These are phyloP conservation scores for Bombyx mandarina DNA, from an alignment of 1,140 invertebrate genomes.

Conservation along the genomic window DNA sequence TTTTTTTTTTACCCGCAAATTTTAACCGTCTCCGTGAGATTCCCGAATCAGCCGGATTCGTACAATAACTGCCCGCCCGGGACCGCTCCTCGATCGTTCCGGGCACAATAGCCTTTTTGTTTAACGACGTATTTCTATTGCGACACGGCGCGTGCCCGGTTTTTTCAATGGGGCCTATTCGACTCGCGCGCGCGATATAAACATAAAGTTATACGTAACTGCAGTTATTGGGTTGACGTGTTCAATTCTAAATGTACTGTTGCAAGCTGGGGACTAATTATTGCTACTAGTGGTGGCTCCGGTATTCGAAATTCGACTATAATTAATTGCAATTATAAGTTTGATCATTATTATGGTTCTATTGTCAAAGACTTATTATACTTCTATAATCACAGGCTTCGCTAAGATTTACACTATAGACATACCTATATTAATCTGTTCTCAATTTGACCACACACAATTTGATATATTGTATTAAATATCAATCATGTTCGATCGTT, in stretches of 20 bases:
- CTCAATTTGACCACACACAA: too few species aligned
- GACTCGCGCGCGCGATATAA: conserved; percentile 15
- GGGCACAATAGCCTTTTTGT: conserved; percentile 50
- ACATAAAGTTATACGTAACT: conserved; percentile 4
- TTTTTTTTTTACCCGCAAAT: conserved; percentile 64
- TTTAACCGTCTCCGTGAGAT: conserved; percentile 57
- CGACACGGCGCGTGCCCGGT: conserved; percentile 36
- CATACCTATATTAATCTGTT: too few species aligned
- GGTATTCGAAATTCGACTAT: too few species aligned
- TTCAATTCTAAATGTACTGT: not conserved
- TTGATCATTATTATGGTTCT: too few species aligned
- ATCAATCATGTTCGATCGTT: too few species aligned
- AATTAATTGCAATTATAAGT: too few species aligned
- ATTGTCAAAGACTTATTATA: too few species aligned
- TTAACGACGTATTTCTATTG: conserved; percentile 59
- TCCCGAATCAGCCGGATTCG: conserved; percentile 63
- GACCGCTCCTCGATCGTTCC: conserved; percentile 20
- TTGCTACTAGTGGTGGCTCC: too few species aligned
- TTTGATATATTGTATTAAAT: too few species aligned
- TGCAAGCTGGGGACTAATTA: too few species aligned
- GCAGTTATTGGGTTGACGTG: conserved; percentile 1
- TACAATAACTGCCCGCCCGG: conserved; percentile 55
- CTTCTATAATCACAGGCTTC: too few species aligned
- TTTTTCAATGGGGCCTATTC: conserved; percentile 43
- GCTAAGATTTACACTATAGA: too few species aligned